phyloP scores from a whole-genome alignment of 1,140 invertebrate species.

The Aphaenogaster ashmeadi region DNA sequence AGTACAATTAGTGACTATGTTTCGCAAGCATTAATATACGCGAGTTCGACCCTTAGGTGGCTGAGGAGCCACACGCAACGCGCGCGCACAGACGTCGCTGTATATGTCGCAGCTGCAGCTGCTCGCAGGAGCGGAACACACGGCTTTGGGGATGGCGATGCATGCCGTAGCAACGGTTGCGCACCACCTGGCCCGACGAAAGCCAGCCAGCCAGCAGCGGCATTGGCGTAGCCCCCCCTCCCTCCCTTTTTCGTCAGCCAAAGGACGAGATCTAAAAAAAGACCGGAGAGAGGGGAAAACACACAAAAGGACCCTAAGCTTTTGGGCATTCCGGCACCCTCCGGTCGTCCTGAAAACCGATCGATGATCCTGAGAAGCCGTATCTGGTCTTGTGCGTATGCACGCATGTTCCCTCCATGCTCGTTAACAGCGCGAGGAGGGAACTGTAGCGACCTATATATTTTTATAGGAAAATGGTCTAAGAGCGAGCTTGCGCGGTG shows the following conservation, averaged over 20 bases:
- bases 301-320: constrained; percentile 70
- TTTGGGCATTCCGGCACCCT: constrained; percentile 77
- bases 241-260: constrained; percentile 54
- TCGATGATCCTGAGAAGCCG: constrained; percentile 59
- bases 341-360: constrained; percentile 63
- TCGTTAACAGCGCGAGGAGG: neutral
- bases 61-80: constrained; percentile 10
- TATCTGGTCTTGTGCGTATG: neutral
- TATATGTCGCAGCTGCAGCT: constrained; percentile 80
- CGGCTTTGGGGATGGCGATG: constrained; percentile 79
- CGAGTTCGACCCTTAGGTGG: constrained; percentile 11
- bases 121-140: constrained; percentile 78
- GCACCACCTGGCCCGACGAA: constrained; percentile 84
- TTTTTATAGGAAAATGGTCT: neutral
- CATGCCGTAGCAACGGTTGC: constrained; percentile 82
- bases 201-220: constrained; percentile 80
- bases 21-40: constrained; percentile 16
- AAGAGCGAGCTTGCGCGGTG: neutral
- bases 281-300: neutral
- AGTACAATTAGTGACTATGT: neutral
- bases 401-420: neutral
- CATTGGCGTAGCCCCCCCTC: constrained; percentile 79
- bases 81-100: constrained; percentile 56
- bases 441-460: neutral
- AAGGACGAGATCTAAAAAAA: constrained; percentile 66